Conservation (phyloP, 2,888 invertebrate genomes). For the Oscheius sp. region DNA sequence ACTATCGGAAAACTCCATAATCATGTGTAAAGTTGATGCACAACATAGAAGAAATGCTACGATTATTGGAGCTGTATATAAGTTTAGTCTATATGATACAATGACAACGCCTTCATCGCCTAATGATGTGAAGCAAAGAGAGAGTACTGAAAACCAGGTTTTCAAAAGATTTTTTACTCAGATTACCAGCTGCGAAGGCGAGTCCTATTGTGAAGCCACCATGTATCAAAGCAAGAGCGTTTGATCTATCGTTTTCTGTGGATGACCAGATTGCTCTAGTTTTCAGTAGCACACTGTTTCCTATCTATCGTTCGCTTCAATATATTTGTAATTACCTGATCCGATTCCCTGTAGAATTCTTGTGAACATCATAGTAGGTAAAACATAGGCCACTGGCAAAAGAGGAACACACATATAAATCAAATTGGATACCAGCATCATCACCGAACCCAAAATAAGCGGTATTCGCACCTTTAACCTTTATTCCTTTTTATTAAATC, state of each 20-base stretch:
- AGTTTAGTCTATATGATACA: background rate
- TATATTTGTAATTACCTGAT: background rate
- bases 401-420: background rate
- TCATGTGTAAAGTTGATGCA: no score
- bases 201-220: no score
- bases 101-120: background rate
- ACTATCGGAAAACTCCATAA: no score
- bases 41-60: background rate
- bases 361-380: background rate
- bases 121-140: background rate
- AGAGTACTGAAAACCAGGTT: background rate
- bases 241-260: background rate
- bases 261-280: background rate
- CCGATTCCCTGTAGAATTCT: background rate
- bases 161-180: no score
- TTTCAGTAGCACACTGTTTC: background rate
- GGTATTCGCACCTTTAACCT: background rate
- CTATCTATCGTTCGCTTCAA: background rate
- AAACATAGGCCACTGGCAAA: background rate
- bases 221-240: no score
- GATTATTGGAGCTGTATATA: background rate
- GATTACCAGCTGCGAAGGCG: no score
- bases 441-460: background rate
- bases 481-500: background rate
- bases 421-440: background rate